These are phyloP conservation scores for Gryon sp. DNA, from an alignment of 1,140 invertebrate genomes.

Conservation along the genomic window DNA sequence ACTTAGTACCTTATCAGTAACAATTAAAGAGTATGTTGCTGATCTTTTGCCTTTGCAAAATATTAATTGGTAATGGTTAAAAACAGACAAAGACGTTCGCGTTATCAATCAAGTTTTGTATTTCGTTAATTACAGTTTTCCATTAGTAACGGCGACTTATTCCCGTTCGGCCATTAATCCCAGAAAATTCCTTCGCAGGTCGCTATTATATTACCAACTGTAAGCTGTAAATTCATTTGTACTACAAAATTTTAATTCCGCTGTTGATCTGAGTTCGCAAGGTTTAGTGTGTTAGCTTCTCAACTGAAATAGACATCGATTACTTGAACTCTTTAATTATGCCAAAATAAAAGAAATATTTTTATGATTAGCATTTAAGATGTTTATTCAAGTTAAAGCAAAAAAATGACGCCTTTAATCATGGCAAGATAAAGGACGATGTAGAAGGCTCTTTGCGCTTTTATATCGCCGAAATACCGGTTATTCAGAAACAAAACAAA, in stretches of 20 bases:
- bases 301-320: constrained; percentile 6
- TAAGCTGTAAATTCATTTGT: too few species aligned
- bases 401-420: constrained; percentile 13
- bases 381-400: too few species aligned
- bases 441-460: constrained; percentile 19
- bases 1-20: too few species aligned
- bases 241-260: too few species aligned
- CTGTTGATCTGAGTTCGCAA: too few species aligned
- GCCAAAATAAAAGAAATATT: too few species aligned
- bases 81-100: constrained; percentile 10
- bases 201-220: constrained; percentile 14
- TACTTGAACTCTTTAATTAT: neutral
- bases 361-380: too few species aligned
- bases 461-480: constrained; percentile 53
- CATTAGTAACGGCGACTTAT: constrained; percentile 24
- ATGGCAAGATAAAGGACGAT: constrained; percentile 20
- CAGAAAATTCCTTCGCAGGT: constrained; percentile 14
- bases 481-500: constrained; percentile 43
- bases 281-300: neutral
- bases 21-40: too few species aligned
- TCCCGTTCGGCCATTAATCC: constrained; percentile 8
- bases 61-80: constrained; percentile 19
- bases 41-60: constrained; percentile 29
- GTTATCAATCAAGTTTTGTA: constrained; percentile 25
- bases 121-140: constrained; percentile 25